Evolutionary conservation across 2,797 vertebrate species (phyloP).

Genomic region (Sebastes goodei): DNA sequence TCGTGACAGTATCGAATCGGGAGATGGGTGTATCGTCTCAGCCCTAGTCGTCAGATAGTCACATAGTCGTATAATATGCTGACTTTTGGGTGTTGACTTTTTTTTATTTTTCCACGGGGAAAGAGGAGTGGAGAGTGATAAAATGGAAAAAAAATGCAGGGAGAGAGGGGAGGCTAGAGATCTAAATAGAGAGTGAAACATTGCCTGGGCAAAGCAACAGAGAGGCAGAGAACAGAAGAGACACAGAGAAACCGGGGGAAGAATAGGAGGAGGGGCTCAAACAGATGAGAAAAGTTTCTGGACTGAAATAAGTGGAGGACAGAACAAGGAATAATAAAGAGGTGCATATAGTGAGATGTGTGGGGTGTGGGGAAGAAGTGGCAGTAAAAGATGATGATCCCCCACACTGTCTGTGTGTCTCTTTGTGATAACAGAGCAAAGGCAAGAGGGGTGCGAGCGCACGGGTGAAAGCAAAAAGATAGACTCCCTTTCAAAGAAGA

Average conservation of each 20-base stretch:
- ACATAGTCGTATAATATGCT: not conserved
- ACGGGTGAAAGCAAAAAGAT: constrained; percentile 32
- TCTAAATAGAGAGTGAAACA: constrained; percentile 18
- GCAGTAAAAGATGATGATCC: constrained; percentile 38
- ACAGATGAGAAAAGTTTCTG: constrained; percentile 54
- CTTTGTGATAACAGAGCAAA: constrained; percentile 52
- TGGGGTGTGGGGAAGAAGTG: constrained; percentile 1
- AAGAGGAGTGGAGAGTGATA: not conserved
- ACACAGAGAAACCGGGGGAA: not conserved
- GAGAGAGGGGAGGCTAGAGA: not conserved
- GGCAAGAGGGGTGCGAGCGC: not conserved
- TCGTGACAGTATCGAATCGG: too few relatives aligned
- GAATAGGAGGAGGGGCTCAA: constrained; percentile 34
- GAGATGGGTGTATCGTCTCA: fast-evolving
- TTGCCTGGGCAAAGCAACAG: not conserved
- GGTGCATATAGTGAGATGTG: constrained; percentile 16
- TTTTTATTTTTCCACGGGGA: not conserved
- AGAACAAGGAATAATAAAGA: constrained; percentile 34
- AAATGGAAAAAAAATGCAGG: not conserved
- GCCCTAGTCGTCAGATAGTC: too few relatives aligned
- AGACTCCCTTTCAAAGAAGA: constrained; percentile 39
- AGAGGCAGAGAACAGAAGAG: not conserved
- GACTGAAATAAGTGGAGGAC: constrained; percentile 29
- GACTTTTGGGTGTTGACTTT: not conserved
- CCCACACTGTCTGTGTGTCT: constrained; percentile 30